Percentiles rank a stretch among this genome's conserved stretches.
These are phyloP conservation scores for Poeciliopsis retropinna DNA, from an alignment of 2,113 vertebrate genomes.

Conservation along the genomic window DNA sequence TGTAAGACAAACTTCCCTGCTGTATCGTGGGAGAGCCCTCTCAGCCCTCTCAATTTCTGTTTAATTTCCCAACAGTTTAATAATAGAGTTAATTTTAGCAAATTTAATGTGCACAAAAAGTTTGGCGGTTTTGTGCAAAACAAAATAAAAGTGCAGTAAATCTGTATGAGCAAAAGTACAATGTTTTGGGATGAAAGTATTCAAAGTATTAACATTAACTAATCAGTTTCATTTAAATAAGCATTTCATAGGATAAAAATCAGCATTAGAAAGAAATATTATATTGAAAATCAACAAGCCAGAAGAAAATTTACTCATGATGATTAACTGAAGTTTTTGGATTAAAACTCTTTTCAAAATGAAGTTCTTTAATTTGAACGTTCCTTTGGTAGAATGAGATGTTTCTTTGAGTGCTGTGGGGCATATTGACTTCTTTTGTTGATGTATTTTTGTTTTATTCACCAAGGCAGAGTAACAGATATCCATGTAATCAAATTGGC, in stretches of 20 bases:
- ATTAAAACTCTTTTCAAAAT: neutral
- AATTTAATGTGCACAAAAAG: too few relatives aligned
- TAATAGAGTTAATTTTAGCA: too few relatives aligned
- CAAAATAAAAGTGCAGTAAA: too few relatives aligned
- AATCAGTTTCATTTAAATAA: neutral
- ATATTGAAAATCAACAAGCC: neutral
- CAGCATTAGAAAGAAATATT: neutral
- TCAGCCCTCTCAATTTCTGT: too few relatives aligned
- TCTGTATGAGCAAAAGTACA: too few relatives aligned
- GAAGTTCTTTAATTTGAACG: conserved; percentile 1
- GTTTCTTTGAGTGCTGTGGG: conserved; percentile 53
- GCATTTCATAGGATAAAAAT: neutral
- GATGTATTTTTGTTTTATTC: conserved; percentile 64
- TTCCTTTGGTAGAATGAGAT: conserved; percentile 16
- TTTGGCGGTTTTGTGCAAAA: too few relatives aligned
- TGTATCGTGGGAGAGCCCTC: too few relatives aligned
- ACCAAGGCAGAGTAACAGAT: conserved; percentile 71
- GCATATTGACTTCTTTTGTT: conserved; percentile 52
- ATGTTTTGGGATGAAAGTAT: neutral
- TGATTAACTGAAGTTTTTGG: conserved; percentile 7
- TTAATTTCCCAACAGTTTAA: too few relatives aligned
- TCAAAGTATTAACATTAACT: neutral
- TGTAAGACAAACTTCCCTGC: too few relatives aligned
- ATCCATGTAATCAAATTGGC: conserved; percentile 74
- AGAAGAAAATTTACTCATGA: neutral